phyloP scores from a whole-genome alignment of 2,113 vertebrate species.

The Mus musculus region DNA sequence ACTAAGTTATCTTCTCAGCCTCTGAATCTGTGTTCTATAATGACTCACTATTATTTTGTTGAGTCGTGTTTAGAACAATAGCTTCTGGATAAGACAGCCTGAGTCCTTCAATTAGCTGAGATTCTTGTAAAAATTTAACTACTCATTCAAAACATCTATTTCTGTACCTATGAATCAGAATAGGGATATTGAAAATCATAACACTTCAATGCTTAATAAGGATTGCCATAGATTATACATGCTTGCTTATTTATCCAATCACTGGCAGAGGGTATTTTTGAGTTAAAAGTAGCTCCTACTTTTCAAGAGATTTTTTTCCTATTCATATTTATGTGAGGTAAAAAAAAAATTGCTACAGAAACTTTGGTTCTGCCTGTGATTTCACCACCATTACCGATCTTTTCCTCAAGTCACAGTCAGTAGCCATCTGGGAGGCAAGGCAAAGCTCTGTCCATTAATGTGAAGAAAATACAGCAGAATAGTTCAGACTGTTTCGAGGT shows the following conservation, averaged over 20 bases:
- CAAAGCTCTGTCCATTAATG: not conserved
- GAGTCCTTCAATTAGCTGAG: not conserved
- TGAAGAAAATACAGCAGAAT: not conserved
- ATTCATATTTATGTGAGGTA: not conserved
- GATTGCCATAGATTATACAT: not conserved
- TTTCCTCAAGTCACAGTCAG: not conserved
- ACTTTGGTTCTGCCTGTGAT: not conserved
- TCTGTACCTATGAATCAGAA: not conserved
- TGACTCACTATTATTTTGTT: not conserved
- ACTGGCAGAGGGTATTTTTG: not conserved
- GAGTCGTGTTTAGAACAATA: not conserved
- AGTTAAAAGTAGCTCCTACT: not conserved
- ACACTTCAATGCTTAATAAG: not conserved
- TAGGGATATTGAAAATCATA: not conserved
- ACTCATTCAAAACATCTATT: not conserved
- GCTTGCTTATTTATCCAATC: not conserved
- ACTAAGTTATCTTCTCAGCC: not conserved
- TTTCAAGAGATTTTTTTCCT: not conserved
- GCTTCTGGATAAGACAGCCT: not conserved
- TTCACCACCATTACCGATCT: accelerated
- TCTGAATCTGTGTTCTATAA: not conserved
- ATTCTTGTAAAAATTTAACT: not conserved
- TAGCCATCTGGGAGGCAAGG: no score
- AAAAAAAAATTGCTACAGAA: no score
- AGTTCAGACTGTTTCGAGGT: not conserved